Conservation (phyloP, 2,797 vertebrate genomes). For the Trachops cirrhosus region DNA sequence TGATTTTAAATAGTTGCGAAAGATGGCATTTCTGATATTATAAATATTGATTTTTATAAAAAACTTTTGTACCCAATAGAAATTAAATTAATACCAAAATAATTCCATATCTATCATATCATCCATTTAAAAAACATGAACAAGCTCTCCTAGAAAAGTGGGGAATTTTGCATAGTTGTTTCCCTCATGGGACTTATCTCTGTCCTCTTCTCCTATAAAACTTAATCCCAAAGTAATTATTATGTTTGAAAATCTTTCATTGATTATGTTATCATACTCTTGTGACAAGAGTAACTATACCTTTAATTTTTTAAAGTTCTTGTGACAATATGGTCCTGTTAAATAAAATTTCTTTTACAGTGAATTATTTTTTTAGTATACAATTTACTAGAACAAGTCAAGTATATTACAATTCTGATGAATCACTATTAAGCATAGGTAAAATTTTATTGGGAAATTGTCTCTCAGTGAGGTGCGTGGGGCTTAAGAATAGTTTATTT, state of each 20-base stretch:
- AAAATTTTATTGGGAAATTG: neutral
- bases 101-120: neutral
- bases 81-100: conserved; percentile 33
- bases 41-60: conserved; percentile 6
- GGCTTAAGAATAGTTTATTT: neutral
- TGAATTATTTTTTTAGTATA: neutral
- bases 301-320: conserved; percentile 8
- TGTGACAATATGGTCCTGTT: neutral
- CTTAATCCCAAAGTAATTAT: neutral
- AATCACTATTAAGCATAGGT: neutral
- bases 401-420: conserved; percentile 33
- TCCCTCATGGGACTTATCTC: neutral
- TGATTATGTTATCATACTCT: neutral
- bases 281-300: neutral
- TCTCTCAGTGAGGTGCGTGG: neutral
- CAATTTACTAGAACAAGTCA: neutral
- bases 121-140: neutral
- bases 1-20: conserved; percentile 37
- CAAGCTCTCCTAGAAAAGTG: neutral
- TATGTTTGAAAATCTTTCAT: neutral
- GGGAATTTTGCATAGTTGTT: neutral
- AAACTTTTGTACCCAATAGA: neutral
- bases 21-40: neutral
- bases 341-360: conserved; percentile 34
- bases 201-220: neutral